phyloP scores from a whole-genome alignment of 2,797 vertebrate genomes.

The Bufotes viridis region DNA sequence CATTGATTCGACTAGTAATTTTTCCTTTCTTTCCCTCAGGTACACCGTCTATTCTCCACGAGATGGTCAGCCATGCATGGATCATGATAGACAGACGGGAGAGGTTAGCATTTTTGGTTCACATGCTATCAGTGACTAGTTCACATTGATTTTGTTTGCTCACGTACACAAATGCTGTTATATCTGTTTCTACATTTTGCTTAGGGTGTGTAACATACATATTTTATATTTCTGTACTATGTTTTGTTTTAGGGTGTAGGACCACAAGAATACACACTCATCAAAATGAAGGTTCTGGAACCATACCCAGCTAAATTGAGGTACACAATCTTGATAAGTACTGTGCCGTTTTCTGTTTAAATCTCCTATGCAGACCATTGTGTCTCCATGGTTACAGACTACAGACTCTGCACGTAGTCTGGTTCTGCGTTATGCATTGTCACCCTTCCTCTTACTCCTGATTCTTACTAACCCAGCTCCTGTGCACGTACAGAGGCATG shows the following conservation, averaged over 20 bases:
- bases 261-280: constrained; percentile 94
- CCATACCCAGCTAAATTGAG: constrained; percentile 92
- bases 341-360: not conserved
- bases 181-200: not conserved
- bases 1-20: not conserved
- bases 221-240: constrained; percentile 38
- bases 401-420: not conserved
- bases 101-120: constrained; percentile 77
- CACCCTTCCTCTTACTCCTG: not conserved
- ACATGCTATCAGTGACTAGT: not conserved
- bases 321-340: constrained; percentile 71
- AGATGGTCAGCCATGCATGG: constrained; percentile 98
- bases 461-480: not conserved
- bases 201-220: not conserved
- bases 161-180: too few species aligned
- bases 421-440: not conserved
- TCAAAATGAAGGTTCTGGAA: constrained; percentile 95
- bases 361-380: not conserved
- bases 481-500: not conserved
- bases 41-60: constrained; percentile 97
- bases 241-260: constrained; percentile 85
- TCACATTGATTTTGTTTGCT: not conserved
- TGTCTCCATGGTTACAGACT: not conserved
- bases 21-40: constrained; percentile 71
- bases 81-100: constrained; percentile 97